Base-by-base conservation (phyloP, 2,797 vertebrate genomes). In the Emys orbicularis region DNA sequence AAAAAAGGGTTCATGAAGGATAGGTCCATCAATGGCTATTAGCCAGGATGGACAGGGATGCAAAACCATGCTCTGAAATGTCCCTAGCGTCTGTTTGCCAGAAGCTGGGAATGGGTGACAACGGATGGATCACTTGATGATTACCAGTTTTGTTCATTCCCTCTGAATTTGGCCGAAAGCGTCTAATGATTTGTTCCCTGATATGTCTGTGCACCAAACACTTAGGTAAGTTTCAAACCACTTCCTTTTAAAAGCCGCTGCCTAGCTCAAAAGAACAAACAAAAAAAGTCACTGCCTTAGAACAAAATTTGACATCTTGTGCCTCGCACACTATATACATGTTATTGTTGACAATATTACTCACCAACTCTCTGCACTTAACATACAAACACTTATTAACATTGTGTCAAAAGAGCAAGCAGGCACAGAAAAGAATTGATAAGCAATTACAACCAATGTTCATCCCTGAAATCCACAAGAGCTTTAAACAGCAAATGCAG, bases 401-500 rank as follows among this genome's bases (percentile, higher is more conserved):
- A 0, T 3, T 5, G 31, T 23, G 76, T 8, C 65, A 49, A 31
- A 88, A 84, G 31, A 94, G n/a, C 50, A 91, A 79, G 37, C 0
- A 74, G 56, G 50, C 29, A 80, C 57, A 88, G 59, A 56, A 65
- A n/a, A 86, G 74, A 91, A 83, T 0, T 23, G 52, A 0, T 74
- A 81, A 91, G 68, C 6, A 85, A 31, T 0, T 74, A 72, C 25
- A 91, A 93, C 91, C 50, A 91, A 25, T 54, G 41, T 80, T 50
- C 54, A 95, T 86, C 76, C 72, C 34, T 13, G 49, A 91, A 95
- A 92, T 86, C 80, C 79, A 53, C 65, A 88, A 94, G n/a, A 79
- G 44, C 74, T 84, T 91, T 91, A 91, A 83, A 92, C 44, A 88
- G 12, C 37, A 84, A 94, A 94, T 41, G 80, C 6, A 83, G 82